phyloP scores from a whole-genome alignment of 2,888 invertebrate species.

The Eremobia ochroleuca region DNA sequence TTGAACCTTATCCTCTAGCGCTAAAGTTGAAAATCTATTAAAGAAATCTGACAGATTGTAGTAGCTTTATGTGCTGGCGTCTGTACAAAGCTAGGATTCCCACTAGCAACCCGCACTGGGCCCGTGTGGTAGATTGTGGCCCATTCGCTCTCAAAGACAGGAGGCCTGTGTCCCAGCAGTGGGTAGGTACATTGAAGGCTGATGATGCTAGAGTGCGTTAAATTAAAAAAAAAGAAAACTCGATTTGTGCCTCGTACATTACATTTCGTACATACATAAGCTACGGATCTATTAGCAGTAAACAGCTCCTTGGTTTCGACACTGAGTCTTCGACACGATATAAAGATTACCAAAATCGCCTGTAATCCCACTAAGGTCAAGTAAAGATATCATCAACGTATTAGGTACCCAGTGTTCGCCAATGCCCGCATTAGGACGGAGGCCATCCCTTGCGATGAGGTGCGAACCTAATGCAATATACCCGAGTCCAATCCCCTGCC shows the following conservation, averaged over 20 bases:
- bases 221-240: neutral
- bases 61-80: too few species aligned
- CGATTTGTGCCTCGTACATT: neutral
- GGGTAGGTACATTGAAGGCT: too few species aligned
- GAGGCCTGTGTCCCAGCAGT: neutral
- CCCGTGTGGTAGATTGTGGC: neutral
- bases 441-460: constrained; percentile 50
- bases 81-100: too few species aligned
- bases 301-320: constrained; percentile 6
- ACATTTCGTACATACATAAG: neutral
- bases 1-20: too few species aligned
- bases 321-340: constrained; percentile 18
- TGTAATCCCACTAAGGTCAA: constrained; percentile 49
- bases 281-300: constrained; percentile 5
- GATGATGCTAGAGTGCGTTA: too few species aligned
- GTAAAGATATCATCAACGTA: constrained; percentile 51
- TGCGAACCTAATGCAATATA: constrained; percentile 57
- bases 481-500: constrained; percentile 48
- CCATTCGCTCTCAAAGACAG: neutral
- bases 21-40: too few species aligned
- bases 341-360: constrained; percentile 48
- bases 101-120: too few species aligned
- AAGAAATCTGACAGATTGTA: too few species aligned
- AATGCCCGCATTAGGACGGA: constrained; percentile 37
- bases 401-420: constrained; percentile 43